Percentiles rank a stretch among this genome's conserved stretches.
Conservation (phyloP, 2,113 vertebrate species). For the Theristicus caerulescens region DNA sequence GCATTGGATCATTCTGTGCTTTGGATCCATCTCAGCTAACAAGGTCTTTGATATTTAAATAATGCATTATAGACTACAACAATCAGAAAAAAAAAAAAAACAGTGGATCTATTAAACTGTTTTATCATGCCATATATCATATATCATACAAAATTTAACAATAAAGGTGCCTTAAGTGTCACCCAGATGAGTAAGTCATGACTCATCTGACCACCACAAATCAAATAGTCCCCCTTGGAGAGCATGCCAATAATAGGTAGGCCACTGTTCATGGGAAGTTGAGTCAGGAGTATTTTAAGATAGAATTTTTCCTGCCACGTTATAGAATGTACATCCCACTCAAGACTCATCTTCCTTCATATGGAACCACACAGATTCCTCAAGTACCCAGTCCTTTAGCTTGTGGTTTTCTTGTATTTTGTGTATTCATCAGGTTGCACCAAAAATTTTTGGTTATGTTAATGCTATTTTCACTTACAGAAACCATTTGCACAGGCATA, state of each 20-base stretch:
- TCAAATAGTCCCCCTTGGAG: background rate
- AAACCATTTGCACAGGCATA: background rate
- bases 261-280: background rate
- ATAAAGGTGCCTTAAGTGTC: background rate
- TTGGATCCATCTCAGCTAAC: background rate
- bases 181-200: background rate
- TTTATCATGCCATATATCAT: background rate
- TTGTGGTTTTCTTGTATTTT: background rate
- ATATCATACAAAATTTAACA: background rate
- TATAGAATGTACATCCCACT: background rate
- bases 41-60: background rate
- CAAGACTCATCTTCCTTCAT: background rate
- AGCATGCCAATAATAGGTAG: background rate
- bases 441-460: background rate
- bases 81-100: background rate
- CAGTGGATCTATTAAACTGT: background rate
- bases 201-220: background rate
- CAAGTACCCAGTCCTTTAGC: background rate
- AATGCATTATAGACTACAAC: background rate
- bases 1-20: background rate
- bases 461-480: background rate
- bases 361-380: background rate
- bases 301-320: background rate
- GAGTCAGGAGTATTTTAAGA: background rate
- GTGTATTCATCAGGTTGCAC: background rate